Evolutionary conservation across 2,797 vertebrate species (phyloP).

Genomic region (Pygocentrus nattereri): DNA sequence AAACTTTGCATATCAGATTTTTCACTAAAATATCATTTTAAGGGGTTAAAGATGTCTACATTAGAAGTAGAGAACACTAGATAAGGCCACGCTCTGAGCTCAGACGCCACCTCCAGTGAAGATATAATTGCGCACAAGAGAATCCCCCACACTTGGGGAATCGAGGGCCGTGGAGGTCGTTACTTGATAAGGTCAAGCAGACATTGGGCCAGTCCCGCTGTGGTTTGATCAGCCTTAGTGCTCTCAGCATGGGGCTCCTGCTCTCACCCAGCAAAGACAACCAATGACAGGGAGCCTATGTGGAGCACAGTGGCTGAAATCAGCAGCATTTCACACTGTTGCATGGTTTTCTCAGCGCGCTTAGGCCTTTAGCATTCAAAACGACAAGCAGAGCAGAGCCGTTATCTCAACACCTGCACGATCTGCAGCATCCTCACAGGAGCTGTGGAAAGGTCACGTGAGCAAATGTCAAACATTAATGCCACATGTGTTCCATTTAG

Average conservation of each 20-base stretch:
- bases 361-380: conserved; percentile 34
- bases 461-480: conserved; percentile 48
- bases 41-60: conserved; percentile 5
- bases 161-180: conserved; percentile 23
- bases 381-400: conserved; percentile 14
- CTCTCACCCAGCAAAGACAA: neutral
- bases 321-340: conserved; percentile 52
- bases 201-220: conserved; percentile 23
- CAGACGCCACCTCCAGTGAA: conserved; percentile 11
- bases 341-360: neutral
- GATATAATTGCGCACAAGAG: conserved; percentile 47
- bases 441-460: conserved; percentile 54
- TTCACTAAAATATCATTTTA: neutral
- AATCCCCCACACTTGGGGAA: conserved; percentile 15
- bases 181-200: conserved; percentile 52
- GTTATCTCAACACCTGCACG: conserved; percentile 51
- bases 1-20: neutral
- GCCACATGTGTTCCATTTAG: conserved; percentile 63
- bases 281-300: conserved; percentile 17
- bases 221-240: conserved; percentile 35
- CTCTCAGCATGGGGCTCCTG: conserved; percentile 12
- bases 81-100: neutral
- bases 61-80: neutral
- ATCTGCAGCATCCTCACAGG: conserved; percentile 30
- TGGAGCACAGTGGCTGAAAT: conserved; percentile 13